A percentile compares a stretch with the other conserved stretches of the same genome.
These are phyloP conservation scores for Pipistrellus pygmaeus DNA, from an alignment of 2,797 vertebrate species.

Conservation along the genomic window DNA sequence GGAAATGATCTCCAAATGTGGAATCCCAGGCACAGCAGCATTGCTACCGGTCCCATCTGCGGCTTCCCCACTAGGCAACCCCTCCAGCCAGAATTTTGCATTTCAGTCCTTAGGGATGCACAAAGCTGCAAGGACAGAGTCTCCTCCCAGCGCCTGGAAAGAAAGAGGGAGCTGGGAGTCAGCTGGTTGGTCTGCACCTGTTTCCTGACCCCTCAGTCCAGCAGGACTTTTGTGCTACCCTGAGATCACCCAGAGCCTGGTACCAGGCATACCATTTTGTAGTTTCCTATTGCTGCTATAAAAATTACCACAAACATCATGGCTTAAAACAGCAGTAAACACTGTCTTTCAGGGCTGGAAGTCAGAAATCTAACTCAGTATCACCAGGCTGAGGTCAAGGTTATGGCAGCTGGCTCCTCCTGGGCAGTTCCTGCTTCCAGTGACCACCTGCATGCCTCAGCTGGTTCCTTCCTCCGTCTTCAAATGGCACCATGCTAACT, in stretches of 20 bases:
- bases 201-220: background rate
- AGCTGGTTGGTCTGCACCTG: background rate
- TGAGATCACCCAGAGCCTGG: background rate
- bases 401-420: background rate
- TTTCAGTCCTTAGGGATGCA: background rate
- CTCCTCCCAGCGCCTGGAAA: background rate
- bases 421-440: background rate
- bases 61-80: background rate
- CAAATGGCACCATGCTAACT: background rate
- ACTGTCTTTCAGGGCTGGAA: background rate
- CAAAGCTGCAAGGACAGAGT: background rate
- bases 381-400: background rate
- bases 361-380: slow-evolving; percentile 20
- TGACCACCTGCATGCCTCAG: background rate
- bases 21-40: background rate
- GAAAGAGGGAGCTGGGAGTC: background rate
- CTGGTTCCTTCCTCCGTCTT: background rate
- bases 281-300: background rate
- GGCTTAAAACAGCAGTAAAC: background rate
- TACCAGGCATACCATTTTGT: background rate
- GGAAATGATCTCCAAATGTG: background rate
- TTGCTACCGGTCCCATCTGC: background rate
- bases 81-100: background rate
- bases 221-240: background rate
- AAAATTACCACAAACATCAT: background rate